Evolutionary conservation across 2,888 invertebrate genomes (phyloP).

Genomic region (Hypsopygia costalis): DNA sequence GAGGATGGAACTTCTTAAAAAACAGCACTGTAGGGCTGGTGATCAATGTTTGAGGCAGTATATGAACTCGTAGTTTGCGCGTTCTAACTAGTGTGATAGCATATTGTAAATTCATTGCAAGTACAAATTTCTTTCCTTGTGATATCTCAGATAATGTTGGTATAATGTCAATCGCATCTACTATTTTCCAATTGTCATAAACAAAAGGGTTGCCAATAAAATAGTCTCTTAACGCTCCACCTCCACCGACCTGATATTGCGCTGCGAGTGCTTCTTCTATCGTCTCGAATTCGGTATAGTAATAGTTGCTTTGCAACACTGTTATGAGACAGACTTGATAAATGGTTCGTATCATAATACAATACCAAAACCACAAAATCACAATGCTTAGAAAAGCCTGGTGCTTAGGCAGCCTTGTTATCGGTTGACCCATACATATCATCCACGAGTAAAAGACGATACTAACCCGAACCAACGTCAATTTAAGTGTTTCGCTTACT

Average conservation of each 20-base stretch:
- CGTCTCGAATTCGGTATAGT: conserved; percentile 37
- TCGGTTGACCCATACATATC: conserved; percentile 56
- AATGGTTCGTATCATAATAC: conserved; percentile 55
- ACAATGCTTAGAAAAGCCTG: conserved; percentile 35
- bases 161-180: conserved; percentile 35
- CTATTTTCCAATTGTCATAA: conserved; percentile 42
- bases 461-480: conserved; percentile 22
- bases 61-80: conserved; percentile 35
- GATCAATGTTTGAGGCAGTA: conserved; percentile 41
- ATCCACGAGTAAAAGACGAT: conserved; percentile 51
- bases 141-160: conserved; percentile 36
- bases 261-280: conserved; percentile 48
- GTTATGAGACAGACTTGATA: conserved; percentile 60
- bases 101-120: conserved; percentile 47
- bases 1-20: conserved; percentile 58
- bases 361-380: conserved; percentile 57
- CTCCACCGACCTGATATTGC: conserved; percentile 53
- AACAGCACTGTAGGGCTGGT: conserved; percentile 47
- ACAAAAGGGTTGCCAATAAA: conserved; percentile 44
- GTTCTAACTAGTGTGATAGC: conserved; percentile 32
- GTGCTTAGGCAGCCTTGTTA: conserved; percentile 40
- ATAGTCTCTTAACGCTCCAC: conserved; percentile 49
- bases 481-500: conserved; percentile 20
- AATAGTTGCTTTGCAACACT: conserved; percentile 49
- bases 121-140: conserved; percentile 44